A percentile compares a stretch with the other conserved stretches of the same genome.
Conservation (phyloP, 2,797 vertebrate species). For the Falco novaeseelandiae region DNA sequence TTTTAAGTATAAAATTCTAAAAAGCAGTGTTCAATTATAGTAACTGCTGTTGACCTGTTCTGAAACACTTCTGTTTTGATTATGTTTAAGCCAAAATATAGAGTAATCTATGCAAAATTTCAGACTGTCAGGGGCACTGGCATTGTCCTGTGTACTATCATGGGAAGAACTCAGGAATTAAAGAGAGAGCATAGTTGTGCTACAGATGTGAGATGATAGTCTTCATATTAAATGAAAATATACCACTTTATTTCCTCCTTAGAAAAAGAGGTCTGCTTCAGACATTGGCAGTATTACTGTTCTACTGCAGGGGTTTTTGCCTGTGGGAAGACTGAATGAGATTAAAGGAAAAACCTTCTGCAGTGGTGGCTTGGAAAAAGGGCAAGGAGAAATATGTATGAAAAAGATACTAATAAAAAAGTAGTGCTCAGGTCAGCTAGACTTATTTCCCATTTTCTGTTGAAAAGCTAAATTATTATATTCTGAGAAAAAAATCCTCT, state of each 20-base stretch:
- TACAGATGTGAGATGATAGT: background rate
- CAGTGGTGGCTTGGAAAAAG: background rate
- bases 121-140: background rate
- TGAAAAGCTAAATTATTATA: background rate
- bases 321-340: background rate
- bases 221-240: background rate
- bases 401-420: background rate
- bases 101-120: background rate
- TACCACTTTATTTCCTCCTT: background rate
- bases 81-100: background rate
- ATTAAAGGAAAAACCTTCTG: background rate
- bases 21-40: background rate
- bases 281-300: background rate
- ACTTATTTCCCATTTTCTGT: background rate
- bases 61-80: background rate
- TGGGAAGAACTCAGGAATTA: background rate
- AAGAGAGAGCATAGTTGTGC: background rate
- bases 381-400: background rate
- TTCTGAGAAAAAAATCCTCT: background rate
- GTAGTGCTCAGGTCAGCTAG: background rate
- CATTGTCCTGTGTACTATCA: background rate
- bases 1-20: background rate
- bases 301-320: background rate
- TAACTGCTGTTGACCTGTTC: background rate
- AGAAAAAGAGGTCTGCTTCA: background rate